A percentile compares a stretch with the other conserved stretches of the same genome.
Evolutionary conservation across 2,797 vertebrate genomes (phyloP).

Genomic region (Anabas testudineus): DNA sequence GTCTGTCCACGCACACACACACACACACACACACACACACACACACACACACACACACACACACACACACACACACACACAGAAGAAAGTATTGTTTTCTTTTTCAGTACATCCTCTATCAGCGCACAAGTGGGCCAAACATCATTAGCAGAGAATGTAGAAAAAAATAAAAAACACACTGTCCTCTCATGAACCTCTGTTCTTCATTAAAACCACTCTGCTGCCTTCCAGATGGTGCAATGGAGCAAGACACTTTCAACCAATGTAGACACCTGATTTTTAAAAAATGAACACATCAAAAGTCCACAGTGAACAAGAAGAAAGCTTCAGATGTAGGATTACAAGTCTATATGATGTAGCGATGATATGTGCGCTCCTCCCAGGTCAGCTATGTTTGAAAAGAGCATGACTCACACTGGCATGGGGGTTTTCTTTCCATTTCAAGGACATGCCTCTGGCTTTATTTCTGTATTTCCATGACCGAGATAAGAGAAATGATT

Average conservation of each 20-base stretch:
- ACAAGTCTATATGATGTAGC: neutral
- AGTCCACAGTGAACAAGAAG: neutral
- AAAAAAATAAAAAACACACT: slow-evolving; percentile 10
- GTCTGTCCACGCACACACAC: slow-evolving; percentile 26
- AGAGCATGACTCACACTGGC: neutral
- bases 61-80: slow-evolving; percentile 26
- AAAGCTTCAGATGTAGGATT: neutral
- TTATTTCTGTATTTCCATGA: slow-evolving; percentile 27
- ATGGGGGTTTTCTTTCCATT: neutral
- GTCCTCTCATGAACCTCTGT: slow-evolving; percentile 31
- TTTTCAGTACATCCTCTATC: slow-evolving; percentile 39
- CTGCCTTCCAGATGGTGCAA: slow-evolving; percentile 15
- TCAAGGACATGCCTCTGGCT: slow-evolving; percentile 20
- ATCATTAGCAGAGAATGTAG: slow-evolving; percentile 50
- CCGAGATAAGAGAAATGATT: slow-evolving; percentile 48
- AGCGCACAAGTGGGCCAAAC: slow-evolving; percentile 43
- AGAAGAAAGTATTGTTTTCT: slow-evolving; percentile 38
- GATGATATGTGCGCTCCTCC: neutral
- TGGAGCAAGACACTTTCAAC: neutral
- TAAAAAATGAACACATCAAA: neutral
- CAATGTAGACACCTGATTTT: neutral
- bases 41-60: slow-evolving; percentile 23
- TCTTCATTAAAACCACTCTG: slow-evolving; percentile 19
- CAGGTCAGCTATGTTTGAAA: slow-evolving; percentile 9
- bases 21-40: slow-evolving; percentile 31